Evolutionary conservation across 2,797 vertebrate genomes (phyloP).

Genomic region (Pangasius sanitwongsei): DNA sequence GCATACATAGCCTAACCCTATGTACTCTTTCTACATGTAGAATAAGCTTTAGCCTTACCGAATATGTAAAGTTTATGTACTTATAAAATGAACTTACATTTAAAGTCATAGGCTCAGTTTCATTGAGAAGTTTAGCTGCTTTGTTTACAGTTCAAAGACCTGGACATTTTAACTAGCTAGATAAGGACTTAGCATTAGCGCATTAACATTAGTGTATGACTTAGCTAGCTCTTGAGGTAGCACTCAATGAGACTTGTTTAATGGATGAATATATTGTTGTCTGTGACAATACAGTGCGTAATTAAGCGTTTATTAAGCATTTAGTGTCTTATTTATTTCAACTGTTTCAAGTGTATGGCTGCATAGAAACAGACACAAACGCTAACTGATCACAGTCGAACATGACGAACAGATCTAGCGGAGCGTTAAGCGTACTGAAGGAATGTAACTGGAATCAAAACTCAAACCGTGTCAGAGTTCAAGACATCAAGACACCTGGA

Average conservation of each 20-base stretch:
- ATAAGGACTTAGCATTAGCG: slow-evolving; percentile 13
- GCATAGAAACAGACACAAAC: background rate
- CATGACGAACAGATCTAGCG: slow-evolving; percentile 33
- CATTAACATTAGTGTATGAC: background rate
- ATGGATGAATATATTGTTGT: background rate
- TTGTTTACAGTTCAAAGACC: background rate
- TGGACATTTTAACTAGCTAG: background rate
- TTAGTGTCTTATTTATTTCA: background rate
- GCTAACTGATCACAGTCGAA: slow-evolving; percentile 14
- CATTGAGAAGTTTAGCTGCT: background rate
- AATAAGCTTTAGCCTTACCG: slow-evolving; percentile 16
- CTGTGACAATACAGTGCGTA: background rate
- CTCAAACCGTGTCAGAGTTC: slow-evolving; percentile 7
- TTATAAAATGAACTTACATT: slow-evolving; percentile 43
- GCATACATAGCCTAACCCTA: background rate
- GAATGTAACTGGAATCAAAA: background rate
- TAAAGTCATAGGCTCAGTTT: slow-evolving; percentile 3
- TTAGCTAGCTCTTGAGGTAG: background rate
- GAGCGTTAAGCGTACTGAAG: background rate
- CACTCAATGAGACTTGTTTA: background rate
- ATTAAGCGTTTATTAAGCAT: slow-evolving; percentile 4
- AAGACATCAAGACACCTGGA: slow-evolving; percentile 25
- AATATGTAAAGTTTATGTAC: slow-evolving; percentile 49
- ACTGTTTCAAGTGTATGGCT: background rate
- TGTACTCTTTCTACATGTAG: background rate